phyloP scores from a whole-genome alignment of 2,888 invertebrate genomes.

The Liposcelis brunnea region DNA sequence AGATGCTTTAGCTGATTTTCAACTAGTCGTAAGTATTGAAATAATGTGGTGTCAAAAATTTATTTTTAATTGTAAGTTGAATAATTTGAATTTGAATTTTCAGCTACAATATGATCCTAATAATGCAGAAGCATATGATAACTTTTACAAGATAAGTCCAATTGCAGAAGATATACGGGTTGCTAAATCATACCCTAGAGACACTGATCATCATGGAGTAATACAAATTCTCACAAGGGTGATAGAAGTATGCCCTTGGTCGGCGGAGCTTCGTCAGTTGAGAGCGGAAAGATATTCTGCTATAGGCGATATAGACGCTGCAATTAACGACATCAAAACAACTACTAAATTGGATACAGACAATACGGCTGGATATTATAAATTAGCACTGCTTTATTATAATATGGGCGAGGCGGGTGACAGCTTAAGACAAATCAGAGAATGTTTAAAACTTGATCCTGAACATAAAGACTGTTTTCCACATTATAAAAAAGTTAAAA shows the following conservation, averaged over 20 bases:
- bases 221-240: constrained; percentile 44
- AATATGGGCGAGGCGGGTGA: constrained; percentile 82
- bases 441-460: constrained; percentile 92
- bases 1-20: constrained; percentile 65
- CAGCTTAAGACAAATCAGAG: constrained; percentile 55
- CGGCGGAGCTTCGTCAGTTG: constrained; percentile 61
- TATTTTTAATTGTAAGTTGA: constrained; percentile 6
- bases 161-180: constrained; percentile 42
- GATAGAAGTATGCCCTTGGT: constrained; percentile 81
- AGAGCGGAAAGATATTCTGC: constrained; percentile 72
- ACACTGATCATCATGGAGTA: constrained; percentile 36
- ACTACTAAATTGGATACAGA: constrained; percentile 83
- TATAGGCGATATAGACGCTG: constrained; percentile 61
- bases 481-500: constrained; percentile 90
- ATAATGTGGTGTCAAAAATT: too few species aligned
- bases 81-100: constrained; percentile 13
- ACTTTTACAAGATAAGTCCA: constrained; percentile 45
- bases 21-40: constrained; percentile 56
- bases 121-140: constrained; percentile 57
- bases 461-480: constrained; percentile 94
- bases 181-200: constrained; percentile 43
- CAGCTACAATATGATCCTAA: constrained; percentile 53
- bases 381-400: constrained; percentile 74
- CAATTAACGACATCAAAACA: constrained; percentile 77
- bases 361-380: constrained; percentile 71